phyloP scores from a whole-genome alignment of 2,113 vertebrate genomes.

The Tauraco erythrolophus region DNA sequence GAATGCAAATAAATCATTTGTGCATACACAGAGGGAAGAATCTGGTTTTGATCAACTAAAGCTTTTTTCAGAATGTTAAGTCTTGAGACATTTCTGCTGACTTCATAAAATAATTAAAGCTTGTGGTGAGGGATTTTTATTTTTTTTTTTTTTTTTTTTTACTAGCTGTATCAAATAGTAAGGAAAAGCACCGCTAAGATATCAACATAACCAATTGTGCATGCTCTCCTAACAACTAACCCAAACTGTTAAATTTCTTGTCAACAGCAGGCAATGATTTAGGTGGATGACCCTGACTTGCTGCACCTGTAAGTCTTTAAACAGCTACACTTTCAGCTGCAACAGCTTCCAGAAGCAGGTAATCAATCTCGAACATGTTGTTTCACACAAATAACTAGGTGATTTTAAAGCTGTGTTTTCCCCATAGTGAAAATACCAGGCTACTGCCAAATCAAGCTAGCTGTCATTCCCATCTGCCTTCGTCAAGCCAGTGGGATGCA shows the following conservation, averaged over 20 bases:
- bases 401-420: background rate
- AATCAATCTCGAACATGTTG: background rate
- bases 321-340: constrained; percentile 1
- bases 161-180: background rate
- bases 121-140: background rate
- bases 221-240: background rate
- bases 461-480: background rate
- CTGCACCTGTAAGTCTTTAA: constrained; percentile 28
- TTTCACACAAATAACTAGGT: background rate
- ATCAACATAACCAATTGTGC: background rate
- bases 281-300: background rate
- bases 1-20: background rate
- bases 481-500: background rate
- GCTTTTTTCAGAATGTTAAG: background rate
- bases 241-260: background rate
- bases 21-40: background rate
- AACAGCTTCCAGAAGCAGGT: constrained; percentile 4
- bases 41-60: background rate
- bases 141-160: background rate
- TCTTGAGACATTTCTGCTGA: background rate
- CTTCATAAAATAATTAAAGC: background rate
- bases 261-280: constrained; percentile 22
- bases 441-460: background rate
- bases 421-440: background rate
- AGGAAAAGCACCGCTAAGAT: background rate